Conservation (phyloP, 2,113 vertebrate species). For the Nanorana parkeri region DNA sequence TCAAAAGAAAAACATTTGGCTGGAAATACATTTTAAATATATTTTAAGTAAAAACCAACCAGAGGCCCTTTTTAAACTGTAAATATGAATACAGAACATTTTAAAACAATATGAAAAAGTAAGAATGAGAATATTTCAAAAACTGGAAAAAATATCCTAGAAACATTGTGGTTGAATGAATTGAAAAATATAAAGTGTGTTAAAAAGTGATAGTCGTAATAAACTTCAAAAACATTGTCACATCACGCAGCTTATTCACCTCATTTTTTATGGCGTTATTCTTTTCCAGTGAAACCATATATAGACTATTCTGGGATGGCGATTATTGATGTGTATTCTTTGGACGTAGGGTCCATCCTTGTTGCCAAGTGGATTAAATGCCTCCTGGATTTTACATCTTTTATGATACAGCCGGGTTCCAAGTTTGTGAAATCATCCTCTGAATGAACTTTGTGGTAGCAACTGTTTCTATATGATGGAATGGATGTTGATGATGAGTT, state of each 20-base stretch:
- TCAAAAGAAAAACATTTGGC: too few species aligned
- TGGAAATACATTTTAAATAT: too few species aligned
- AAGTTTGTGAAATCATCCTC: conserved; percentile 55
- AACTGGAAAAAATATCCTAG: too few species aligned
- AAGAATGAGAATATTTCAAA: too few species aligned
- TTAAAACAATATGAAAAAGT: too few species aligned
- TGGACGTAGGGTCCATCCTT: conserved; percentile 23
- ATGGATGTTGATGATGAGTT: conserved; percentile 39
- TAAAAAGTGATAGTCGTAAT: not conserved
- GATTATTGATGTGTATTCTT: conserved; percentile 46
- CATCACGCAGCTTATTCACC: conserved; percentile 14
- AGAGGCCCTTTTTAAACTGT: too few species aligned
- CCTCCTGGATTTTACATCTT: conserved; percentile 58
- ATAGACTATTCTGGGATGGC: conserved; percentile 35
- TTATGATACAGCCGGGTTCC: conserved; percentile 44
- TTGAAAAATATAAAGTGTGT: not conserved
- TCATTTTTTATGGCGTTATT: conserved; percentile 46
- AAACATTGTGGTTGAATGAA: too few species aligned
- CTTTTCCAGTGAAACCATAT: conserved; percentile 40
- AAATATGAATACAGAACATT: too few species aligned
- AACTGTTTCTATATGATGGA: conserved; percentile 57
- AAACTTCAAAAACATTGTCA: conserved; percentile 13
- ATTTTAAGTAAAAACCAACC: too few species aligned
- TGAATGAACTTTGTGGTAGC: conserved; percentile 54
- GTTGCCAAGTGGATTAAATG: conserved; percentile 52